A percentile compares a stretch with the other conserved stretches of the same genome.
Evolutionary conservation across 2,113 vertebrate genomes (phyloP).

Genomic region (Toxotes chatareus): DNA sequence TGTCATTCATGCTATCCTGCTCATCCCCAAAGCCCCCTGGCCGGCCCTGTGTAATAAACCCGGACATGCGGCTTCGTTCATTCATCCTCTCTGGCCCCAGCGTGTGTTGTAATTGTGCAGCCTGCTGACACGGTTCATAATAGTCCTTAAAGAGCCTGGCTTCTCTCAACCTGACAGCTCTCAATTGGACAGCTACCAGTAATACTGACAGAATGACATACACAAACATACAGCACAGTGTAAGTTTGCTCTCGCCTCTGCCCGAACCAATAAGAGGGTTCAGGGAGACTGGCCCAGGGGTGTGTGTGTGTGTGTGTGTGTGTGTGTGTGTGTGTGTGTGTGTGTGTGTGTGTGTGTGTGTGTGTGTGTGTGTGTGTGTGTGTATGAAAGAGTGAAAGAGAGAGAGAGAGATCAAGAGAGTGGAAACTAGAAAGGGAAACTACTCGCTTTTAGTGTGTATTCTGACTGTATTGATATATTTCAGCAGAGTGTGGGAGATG

Average conservation of each 20-base stretch:
- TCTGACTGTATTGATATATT: slow-evolving; percentile 58
- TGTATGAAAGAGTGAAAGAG: not conserved
- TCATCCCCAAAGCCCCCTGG: slow-evolving; percentile 67
- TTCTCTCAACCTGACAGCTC: slow-evolving; percentile 76
- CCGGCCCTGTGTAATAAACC: slow-evolving; percentile 71
- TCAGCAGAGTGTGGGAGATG: slow-evolving; percentile 42
- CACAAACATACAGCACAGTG: slow-evolving; percentile 70
- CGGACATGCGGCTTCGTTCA: slow-evolving; percentile 68
- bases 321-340: slow-evolving; percentile 9
- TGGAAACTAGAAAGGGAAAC: slow-evolving; percentile 18
- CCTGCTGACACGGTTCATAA: slow-evolving; percentile 79
- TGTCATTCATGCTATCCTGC: slow-evolving; percentile 68
- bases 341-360: no score
- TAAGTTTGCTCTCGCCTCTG: slow-evolving; percentile 62
- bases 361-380: no score
- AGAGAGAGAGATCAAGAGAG: no score
- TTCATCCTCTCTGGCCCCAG: slow-evolving; percentile 68
- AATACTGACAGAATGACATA: slow-evolving; percentile 77
- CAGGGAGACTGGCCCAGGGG: slow-evolving; percentile 6
- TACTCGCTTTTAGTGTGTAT: slow-evolving; percentile 24
- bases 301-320: slow-evolving; percentile 36
- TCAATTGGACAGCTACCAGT: slow-evolving; percentile 71
- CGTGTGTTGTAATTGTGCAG: slow-evolving; percentile 75
- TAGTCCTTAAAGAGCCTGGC: slow-evolving; percentile 75
- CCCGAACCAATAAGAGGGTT: slow-evolving; percentile 60